A percentile compares a stretch with the other conserved stretches of the same genome.
phyloP scores from a whole-genome alignment of 1,140 invertebrate species.

The Maniola jurtina region DNA sequence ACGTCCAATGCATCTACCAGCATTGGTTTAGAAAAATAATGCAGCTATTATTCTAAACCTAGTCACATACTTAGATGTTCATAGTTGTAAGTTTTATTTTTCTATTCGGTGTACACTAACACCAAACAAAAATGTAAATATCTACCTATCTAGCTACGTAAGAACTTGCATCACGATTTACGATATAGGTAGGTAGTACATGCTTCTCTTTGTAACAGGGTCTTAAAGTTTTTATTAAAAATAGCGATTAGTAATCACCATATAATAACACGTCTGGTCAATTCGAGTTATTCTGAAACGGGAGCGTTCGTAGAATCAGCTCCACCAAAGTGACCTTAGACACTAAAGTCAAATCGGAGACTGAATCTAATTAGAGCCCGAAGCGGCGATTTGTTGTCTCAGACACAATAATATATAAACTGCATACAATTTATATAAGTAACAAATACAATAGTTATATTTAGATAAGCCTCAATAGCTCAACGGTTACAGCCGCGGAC shows the following conservation, averaged over 20 bases:
- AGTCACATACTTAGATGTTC: too few species aligned
- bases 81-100: too few species aligned
- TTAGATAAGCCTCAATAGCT: too few species aligned
- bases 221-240: constrained; percentile 19
- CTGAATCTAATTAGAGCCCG: constrained; percentile 38
- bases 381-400: constrained; percentile 23
- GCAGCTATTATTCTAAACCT: too few species aligned
- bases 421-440: constrained; percentile 13
- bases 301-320: constrained; percentile 52
- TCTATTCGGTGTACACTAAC: too few species aligned
- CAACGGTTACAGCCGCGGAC: too few species aligned
- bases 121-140: too few species aligned
- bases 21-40: too few species aligned
- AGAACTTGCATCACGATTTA: not conserved
- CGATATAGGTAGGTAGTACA: too few species aligned
- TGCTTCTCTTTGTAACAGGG: not conserved
- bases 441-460: not conserved
- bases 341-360: constrained; percentile 45
- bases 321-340: constrained; percentile 50
- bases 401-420: constrained; percentile 16
- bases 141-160: not conserved
- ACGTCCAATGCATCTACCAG: too few species aligned
- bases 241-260: constrained; percentile 42
- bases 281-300: constrained; percentile 41
- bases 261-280: constrained; percentile 51